Evolutionary conservation across 2,888 invertebrate species (phyloP), one percentile per base, ranked within the genome.

Genomic region (Idaea dimidiata): DNA sequence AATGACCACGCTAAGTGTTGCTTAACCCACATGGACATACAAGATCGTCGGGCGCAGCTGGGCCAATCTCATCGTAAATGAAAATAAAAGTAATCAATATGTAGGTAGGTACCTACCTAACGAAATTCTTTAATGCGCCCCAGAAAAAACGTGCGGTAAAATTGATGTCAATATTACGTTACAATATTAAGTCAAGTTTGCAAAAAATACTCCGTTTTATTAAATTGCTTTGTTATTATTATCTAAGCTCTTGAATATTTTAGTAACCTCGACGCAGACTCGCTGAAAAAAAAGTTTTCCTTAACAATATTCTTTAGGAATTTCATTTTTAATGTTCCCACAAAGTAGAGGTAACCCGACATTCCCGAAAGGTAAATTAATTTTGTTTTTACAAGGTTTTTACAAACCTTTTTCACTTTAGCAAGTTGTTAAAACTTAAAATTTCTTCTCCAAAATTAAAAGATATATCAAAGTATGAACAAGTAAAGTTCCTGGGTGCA

Each of bases 391-490:
- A 43, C 43, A 43, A 43, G 43, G 43, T 43, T 43, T 43, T 43
- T 43, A 43, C 43, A 43, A 43, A 43, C 43, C 43, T 43, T 43
- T 43, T 43, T 43, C 43, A 43, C 43, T 43, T 43, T 43, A 43
- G 43, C 43, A 10, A 43, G 43, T 43, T 10, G 43, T 43, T 43
- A 43, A 43, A 43, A 43, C 43, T 43, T 43, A 43, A 8, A 43
- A 43, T 43, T 6, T 43, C 24, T 43, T 10, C 43, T 43, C 43
- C 5, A 24, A 24, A 24, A 3, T 32, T 32, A 10, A 43, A 6
- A 43, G 8, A 10, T 43, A 43, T 7, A 43, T 43, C 43, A 43
- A 14, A 43, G 43, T 14, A 14, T 10, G 8, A 8, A 43, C 43
- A 43, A 10, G 43, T 14, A 0, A 3, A 8, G 43, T 43, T 10